These are phyloP conservation scores for Amblyjoppa proteus DNA, from an alignment of 2,888 invertebrate genomes.

Conservation along the genomic window DNA sequence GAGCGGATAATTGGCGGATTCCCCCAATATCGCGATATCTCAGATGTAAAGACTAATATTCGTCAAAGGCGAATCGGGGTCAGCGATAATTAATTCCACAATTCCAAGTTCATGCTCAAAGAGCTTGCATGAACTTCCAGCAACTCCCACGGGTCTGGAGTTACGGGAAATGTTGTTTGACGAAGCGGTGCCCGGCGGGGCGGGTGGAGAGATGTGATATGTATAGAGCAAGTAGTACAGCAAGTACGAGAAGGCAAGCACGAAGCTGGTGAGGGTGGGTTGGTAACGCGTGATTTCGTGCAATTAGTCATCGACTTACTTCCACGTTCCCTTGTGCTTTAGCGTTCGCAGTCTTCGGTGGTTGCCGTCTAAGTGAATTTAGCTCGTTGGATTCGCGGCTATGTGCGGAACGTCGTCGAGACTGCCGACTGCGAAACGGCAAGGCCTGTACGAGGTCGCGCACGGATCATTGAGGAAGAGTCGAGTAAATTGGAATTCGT, in stretches of 20 bases:
- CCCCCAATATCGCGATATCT: neutral
- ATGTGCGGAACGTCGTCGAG: conserved; percentile 26
- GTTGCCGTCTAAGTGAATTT: conserved; percentile 58
- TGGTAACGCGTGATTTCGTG: conserved; percentile 66
- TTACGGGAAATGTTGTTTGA: conserved; percentile 37
- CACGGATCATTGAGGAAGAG: conserved; percentile 27
- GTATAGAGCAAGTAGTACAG: conserved; percentile 7
- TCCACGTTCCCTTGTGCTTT: conserved; percentile 22
- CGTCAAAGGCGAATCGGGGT: neutral
- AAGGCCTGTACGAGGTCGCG: conserved; percentile 3
- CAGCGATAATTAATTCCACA: conserved; percentile 1
- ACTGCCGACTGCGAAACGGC: conserved; percentile 34
- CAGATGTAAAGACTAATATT: neutral
- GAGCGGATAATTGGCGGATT: neutral
- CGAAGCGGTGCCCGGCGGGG: neutral
- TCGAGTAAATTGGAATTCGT: conserved; percentile 36
- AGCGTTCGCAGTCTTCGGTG: conserved; percentile 29
- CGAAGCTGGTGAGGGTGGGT: conserved; percentile 9
- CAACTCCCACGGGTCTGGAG: neutral
- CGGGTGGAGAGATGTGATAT: neutral
- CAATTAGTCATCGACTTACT: conserved; percentile 70
- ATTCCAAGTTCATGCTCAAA: conserved; percentile 16
- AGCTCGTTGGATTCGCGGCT: conserved; percentile 26
- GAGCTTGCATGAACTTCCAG: conserved; percentile 16
- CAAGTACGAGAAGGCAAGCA: conserved; percentile 7